A percentile compares a stretch with the other conserved stretches of the same genome.
Evolutionary conservation across 2,888 invertebrate species (phyloP).

Genomic region (Microctonus hyperodae): DNA sequence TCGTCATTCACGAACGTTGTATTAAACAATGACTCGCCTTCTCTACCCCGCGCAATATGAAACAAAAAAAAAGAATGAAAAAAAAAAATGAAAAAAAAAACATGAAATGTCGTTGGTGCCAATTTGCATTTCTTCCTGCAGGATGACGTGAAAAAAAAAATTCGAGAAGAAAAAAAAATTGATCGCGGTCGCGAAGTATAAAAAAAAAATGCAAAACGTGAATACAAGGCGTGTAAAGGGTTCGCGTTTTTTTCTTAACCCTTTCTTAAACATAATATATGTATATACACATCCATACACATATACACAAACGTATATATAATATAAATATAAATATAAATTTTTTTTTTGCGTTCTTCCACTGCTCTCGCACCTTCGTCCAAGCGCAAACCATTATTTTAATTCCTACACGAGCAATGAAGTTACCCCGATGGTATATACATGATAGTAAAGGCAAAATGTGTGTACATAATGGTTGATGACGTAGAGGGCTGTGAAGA

Average conservation of each 20-base stretch:
- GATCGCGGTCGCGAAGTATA: conserved; percentile 32
- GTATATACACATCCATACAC: background rate
- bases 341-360: conserved; percentile 17
- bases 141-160: conserved; percentile 38
- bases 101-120: conserved; percentile 23
- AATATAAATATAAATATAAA: background rate
- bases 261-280: conserved; percentile 13
- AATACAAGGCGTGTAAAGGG: conserved; percentile 32
- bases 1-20: conserved; percentile 9
- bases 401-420: conserved; percentile 46
- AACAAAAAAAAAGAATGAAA: conserved; percentile 37
- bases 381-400: conserved; percentile 52
- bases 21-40: conserved; percentile 40
- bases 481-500: conserved; percentile 5
- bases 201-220: conserved; percentile 24
- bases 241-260: conserved; percentile 29
- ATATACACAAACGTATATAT: background rate
- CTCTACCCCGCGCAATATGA: conserved; percentile 45
- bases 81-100: conserved; percentile 23
- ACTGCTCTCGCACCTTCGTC: conserved; percentile 37
- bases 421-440: conserved; percentile 5
- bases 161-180: conserved; percentile 40
- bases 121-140: conserved; percentile 11
- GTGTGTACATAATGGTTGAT: conserved; percentile 18
- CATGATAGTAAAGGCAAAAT: conserved; percentile 16